phyloP scores from a whole-genome alignment of 1,140 invertebrate genomes.

The Tribolium madens region DNA sequence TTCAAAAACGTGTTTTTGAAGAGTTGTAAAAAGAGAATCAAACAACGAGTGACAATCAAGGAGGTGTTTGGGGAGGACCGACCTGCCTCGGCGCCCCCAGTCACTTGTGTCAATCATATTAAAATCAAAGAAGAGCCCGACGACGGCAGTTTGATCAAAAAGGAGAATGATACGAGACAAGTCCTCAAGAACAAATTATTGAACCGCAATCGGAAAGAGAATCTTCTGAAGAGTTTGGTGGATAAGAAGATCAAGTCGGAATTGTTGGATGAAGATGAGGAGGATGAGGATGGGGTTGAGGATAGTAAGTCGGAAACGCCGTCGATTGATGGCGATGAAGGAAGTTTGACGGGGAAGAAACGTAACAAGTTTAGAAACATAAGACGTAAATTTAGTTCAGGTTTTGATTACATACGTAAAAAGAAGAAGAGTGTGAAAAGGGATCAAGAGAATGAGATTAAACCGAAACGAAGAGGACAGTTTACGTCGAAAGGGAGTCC shows the following conservation, averaged over 20 bases:
- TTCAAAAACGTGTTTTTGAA: constrained; percentile 76
- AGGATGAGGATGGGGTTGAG: constrained; percentile 50
- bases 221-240: constrained; percentile 52
- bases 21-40: constrained; percentile 75
- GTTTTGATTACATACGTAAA: constrained; percentile 90
- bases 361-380: constrained; percentile 68
- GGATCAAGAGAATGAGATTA: constrained; percentile 64
- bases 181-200: constrained; percentile 50
- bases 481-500: constrained; percentile 68
- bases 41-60: constrained; percentile 81
- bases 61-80: constrained; percentile 83
- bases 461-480: constrained; percentile 56
- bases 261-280: constrained; percentile 63
- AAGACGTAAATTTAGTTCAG: constrained; percentile 76
- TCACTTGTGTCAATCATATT: constrained; percentile 66
- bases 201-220: constrained; percentile 46
- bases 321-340: constrained; percentile 62
- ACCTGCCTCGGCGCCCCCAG: constrained; percentile 72
- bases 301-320: constrained; percentile 59
- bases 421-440: constrained; percentile 78
- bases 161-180: constrained; percentile 55
- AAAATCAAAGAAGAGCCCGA: constrained; percentile 47
- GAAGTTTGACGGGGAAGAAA: constrained; percentile 62
- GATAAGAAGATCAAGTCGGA: constrained; percentile 55
- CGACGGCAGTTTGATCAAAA: constrained; percentile 50